Evolutionary conservation across 2,888 invertebrate species (phyloP), one percentile per base, ranked within the genome.

Genomic region (Ellobium chinense): DNA sequence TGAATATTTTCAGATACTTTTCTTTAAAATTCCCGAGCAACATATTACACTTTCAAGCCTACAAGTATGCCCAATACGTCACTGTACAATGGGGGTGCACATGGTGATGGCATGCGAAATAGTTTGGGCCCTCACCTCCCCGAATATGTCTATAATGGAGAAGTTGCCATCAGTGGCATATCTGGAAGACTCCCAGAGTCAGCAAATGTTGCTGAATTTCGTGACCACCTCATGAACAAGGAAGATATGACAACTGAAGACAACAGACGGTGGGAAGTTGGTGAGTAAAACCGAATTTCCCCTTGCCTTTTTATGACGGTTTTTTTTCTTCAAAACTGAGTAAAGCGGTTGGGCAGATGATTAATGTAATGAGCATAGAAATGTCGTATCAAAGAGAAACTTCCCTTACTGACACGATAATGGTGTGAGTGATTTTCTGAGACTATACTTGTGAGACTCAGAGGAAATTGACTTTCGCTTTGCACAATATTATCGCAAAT

Each of bases 201-300:
- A 85, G 95, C 96, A 88, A 96, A 94, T 93, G 96, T 99, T 91
- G 97, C 97, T 87, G 99, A 99, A 94, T 99, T 99, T 93, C 96
- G 96, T 90, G 95, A 96, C 89, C 96, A 98, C 93, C 95, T 99
- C 77, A 96, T 97, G 93, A 96, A 96, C 83, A 97, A 97, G 77
- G 95, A 97, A 65, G 99, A 99, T 93, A 95, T 99, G 94, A 96
- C 99, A 84, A 98, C 97, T 39, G 98, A 96, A 87, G 97, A 98
- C 92, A 96, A 96, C 87, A 94, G 97, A 85, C 95, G 98, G 91
- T 99, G 98, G 98, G 95, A 96, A 5, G 94, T 95, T 85, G 96
- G 95, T 95, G 92, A 90, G 69, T 74, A 39, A 7, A 56, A 9
- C 54, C 18, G n/a, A n/a, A n/a, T n/a, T n/a, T n/a, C n/a, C n/a